Conservation (phyloP, 2,888 invertebrate species). For the Cheilosia grossa region DNA sequence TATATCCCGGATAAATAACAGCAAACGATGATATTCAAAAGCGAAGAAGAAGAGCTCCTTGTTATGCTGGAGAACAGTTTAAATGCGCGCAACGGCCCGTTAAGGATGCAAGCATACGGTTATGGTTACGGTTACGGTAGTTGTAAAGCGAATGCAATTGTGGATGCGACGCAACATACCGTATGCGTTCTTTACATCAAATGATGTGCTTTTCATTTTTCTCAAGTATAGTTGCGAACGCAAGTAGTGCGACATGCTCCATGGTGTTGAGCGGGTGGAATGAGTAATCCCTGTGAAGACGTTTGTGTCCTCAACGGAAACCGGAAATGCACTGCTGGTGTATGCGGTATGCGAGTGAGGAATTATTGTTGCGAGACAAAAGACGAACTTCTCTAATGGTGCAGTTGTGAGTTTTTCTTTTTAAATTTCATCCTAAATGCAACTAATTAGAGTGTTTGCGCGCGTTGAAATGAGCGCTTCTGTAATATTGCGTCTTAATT, state of each 20-base stretch:
- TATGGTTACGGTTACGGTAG: background rate
- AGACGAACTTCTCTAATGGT: background rate
- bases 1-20: conserved; percentile 2
- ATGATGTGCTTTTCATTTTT: conserved; percentile 38
- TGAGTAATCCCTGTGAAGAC: conserved; percentile 13
- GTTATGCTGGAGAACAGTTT: conserved; percentile 37
- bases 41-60: conserved; percentile 40
- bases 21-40: conserved; percentile 28
- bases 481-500: conserved; percentile 10
- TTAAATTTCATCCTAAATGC: conserved; percentile 4
- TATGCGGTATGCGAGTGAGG: background rate
- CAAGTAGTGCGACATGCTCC: conserved; percentile 23
- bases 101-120: conserved; percentile 33
- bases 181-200: conserved; percentile 41
- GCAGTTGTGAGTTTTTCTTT: conserved; percentile 2
- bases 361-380: conserved; percentile 4
- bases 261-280: background rate
- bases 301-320: conserved; percentile 27
- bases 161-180: conserved; percentile 43
- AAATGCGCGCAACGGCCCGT: conserved; percentile 54
- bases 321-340: conserved; percentile 1
- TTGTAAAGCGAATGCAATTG: conserved; percentile 45
- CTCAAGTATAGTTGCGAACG: conserved; percentile 6
- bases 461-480: background rate
- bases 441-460: conserved; percentile 20